Conservation (phyloP, 2,888 invertebrate genomes). For the Amblyjoppa proteus region DNA sequence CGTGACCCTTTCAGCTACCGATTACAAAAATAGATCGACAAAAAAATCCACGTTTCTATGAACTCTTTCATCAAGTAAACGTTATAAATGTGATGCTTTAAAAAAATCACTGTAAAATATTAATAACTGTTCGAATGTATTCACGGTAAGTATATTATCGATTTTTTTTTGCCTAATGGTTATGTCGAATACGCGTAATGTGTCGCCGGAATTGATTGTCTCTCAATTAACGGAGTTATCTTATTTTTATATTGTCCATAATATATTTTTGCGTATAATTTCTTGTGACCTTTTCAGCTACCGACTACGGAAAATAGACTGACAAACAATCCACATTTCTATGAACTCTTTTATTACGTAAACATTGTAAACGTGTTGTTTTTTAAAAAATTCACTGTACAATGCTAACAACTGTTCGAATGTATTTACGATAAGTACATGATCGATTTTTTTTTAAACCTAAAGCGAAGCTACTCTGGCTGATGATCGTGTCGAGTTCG, state of each 20-base stretch:
- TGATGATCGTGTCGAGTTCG: neutral
- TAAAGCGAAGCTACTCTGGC: neutral
- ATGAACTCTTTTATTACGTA: slow-evolving; percentile 33
- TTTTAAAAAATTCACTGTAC: slow-evolving; percentile 22
- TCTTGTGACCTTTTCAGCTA: neutral
- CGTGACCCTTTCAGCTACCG: neutral
- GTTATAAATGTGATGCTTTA: neutral
- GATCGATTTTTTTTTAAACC: slow-evolving; percentile 3
- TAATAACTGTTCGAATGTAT: slow-evolving; percentile 24
- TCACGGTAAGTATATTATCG: slow-evolving; percentile 47
- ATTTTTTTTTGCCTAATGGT: slow-evolving; percentile 9
- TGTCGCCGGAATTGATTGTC: slow-evolving; percentile 8
- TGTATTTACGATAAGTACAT: slow-evolving; percentile 47
- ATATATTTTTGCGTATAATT: neutral
- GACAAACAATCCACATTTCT: slow-evolving; percentile 5
- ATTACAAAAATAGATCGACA: neutral
- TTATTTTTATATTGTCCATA: neutral
- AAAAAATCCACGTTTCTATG: no score
- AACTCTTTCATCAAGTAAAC: neutral
- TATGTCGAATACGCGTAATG: neutral
- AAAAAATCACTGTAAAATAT: neutral
- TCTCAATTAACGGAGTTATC: slow-evolving; percentile 1
- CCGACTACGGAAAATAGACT: neutral
- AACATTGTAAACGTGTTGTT: slow-evolving; percentile 10
- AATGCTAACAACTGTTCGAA: slow-evolving; percentile 4